Evolutionary conservation across 2,113 vertebrate species (phyloP), one percentile per base, ranked within the genome.

Genomic region (Datnioides undecimradiatus): DNA sequence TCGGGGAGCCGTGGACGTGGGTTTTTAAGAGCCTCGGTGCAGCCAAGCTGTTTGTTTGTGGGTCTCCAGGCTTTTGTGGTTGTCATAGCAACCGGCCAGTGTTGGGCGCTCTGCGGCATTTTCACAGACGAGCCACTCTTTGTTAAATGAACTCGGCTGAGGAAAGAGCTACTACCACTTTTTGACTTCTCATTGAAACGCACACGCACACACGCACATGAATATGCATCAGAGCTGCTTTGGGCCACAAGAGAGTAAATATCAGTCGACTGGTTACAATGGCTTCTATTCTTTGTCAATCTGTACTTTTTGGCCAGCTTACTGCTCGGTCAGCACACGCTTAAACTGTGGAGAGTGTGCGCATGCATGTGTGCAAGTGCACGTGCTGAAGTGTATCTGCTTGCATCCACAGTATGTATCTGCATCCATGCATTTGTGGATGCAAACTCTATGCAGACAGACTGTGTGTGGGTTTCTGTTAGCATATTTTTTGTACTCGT

Each of bases 1-100:
- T 14, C 49, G 12, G 41, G n/a, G 65, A 72, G 41, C 49, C 17
- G 54, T 36, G 38, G 66, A 48, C 59, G 36, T 64, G 54, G 48
- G 58, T 71, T 78, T 78, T 72, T 81, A 29, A 73, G 74, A 74
- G 81, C 68, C 59, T 60, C 48, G 4, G 38, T 19, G 67, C 68
- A 25, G 74, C 59, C 73, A 19, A 73, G 51, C 82, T 83, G 90
- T 89, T 93, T 92, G 91, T 92, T 93, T 93, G 89, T 72, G 48
- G 83, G 79, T 89, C 81, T 88, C 82, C 54, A 33, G 84, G 86
- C 91, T 80, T 90, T 71, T 21, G 49, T 49, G 73, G 92, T 95
- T 87, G 90, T 59, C 85, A 88, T 85, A 59, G 91, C 60, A 89
- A 94, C 93, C 54, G 0, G 31, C 43, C 80, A 58, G 80, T 46